Evolutionary conservation across 2,888 invertebrate genomes (phyloP), one percentile per base, ranked within the genome.

Genomic region (Calameuta pallipes): DNA sequence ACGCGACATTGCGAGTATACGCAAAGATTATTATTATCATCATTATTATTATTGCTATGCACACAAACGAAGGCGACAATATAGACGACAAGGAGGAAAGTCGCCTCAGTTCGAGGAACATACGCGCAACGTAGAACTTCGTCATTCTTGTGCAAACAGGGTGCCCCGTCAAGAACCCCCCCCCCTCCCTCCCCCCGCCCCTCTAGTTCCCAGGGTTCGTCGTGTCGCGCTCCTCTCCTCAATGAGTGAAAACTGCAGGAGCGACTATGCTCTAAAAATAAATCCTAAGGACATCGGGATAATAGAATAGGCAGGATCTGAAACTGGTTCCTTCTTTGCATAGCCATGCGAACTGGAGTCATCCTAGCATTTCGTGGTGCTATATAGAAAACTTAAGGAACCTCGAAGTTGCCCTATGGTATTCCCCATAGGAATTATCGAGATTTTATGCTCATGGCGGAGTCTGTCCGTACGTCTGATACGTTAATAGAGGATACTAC

Each of bases 211-310:
- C 56, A 23, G 56, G 23, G 9, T 9, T 23, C 56, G 1, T 9
- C 23, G 56, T 56, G 23, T 56, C 2, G 56, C 56, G 56, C 56
- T 56, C 9, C 56, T 56, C 23, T 23, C 56, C 56, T 23, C 23
- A 56, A 23, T 56, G 23, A 56, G 56, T 56, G 56, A 56, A 56
- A 56, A 56, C 56, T 34, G 37, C 35, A 74, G 76, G 74, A 74
- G 79, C 76, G 74, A 76, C 79, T 76, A 79, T 80, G 78, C 83
- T 80, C 76, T 74, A 81, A 84, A 85, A 86, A 85, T 84, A 86
- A 86, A 86, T 86, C 80, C 81, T 80, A 79, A 85, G 83, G 82
- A 85, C 81, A 79, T 81, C 80, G 77, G 82, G 82, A 83, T 84
- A 87, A 85, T 87, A 87, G 85, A 87, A 85, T 30, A 71, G 71